Base-by-base conservation (phyloP, 1,140 invertebrate genomes). In the Leptopilina clavipes region DNA sequence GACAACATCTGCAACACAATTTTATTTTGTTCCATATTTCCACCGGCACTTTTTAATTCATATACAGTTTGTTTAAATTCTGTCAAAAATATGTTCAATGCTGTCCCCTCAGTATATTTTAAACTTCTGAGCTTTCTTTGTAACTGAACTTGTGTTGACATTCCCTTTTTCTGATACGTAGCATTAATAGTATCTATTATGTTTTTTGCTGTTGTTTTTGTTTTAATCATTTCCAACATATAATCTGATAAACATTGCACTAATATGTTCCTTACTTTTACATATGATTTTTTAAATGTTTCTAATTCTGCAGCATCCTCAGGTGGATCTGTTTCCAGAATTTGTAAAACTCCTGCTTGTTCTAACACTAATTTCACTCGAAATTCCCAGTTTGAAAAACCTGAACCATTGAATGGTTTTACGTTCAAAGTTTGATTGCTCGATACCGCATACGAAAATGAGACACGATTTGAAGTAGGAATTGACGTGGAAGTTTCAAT, bases 371-470 rank as follows among this genome's bases (percentile, higher is more conserved):
- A 52, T 17, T 52, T 52, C 7, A 52, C 3, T 5, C 48, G n/a
- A 52, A 52, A 52, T 17, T 52, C 48, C 48, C 48, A 52, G 48
- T 52, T 52, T 8, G 48, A 52, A 17, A 52, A 52, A 52, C 48
- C 48, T n/a, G 48, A 52, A 52, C 48, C 48, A 52, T 52, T n/a
- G 8, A 52, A 52, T 17, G 48, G 48, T 52, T 52, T 52, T 5
- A 52, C n/a, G 14, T 52, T 52, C 5, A 17, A 52, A 17, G n/a
- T 52, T 7, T 14, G 45, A 48, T 48, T 48, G n/a, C 45, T 14
- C 14, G 45, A 48, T 5, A 14, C 11, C 0, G 45, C n/a, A n/a
- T n/a, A n/a, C n/a, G n/a, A n/a, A n/a, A n/a, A n/a, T n/a, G n/a
- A n/a, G n/a, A n/a, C n/a, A n/a, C n/a, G n/a, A n/a, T n/a, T n/a